Conservation (phyloP, 2,113 vertebrate species). For the Oncorhynchus kisutch region DNA sequence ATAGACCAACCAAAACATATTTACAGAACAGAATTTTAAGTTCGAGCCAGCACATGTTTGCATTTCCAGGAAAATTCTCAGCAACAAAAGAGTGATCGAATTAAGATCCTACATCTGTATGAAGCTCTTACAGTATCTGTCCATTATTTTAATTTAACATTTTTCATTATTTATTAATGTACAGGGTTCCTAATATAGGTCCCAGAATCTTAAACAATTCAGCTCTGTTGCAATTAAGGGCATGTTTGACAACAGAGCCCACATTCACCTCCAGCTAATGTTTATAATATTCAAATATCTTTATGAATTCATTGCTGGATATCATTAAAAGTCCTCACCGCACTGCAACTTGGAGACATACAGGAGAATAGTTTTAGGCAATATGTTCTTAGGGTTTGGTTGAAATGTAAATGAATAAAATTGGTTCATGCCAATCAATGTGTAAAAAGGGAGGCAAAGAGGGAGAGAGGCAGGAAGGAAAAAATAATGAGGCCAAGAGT, state of each 20-base stretch:
- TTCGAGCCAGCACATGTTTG: too few relatives aligned
- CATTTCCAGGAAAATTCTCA: too few relatives aligned
- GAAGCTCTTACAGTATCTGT: constrained; percentile 34
- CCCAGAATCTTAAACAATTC: constrained; percentile 57
- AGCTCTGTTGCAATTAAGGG: constrained; percentile 65
- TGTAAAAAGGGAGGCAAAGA: constrained; percentile 29
- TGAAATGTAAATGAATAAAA: constrained; percentile 72
- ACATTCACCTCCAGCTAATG: constrained; percentile 70
- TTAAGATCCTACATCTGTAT: too few relatives aligned
- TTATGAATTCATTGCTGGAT: constrained; percentile 50
- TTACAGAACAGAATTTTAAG: constrained; percentile 11
- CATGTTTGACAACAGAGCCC: constrained; percentile 57
- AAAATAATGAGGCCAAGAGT: constrained; percentile 49
- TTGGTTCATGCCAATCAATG: constrained; percentile 74
- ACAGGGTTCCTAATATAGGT: constrained; percentile 62
- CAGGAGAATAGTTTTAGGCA: constrained; percentile 65
- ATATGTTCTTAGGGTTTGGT: constrained; percentile 67
- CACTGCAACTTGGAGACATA: constrained; percentile 59
- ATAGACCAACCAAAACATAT: too few relatives aligned
- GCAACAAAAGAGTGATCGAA: too few relatives aligned
- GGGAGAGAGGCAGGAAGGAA: not conserved
- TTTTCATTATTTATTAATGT: constrained; percentile 66
- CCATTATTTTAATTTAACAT: constrained; percentile 54
- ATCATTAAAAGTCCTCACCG: constrained; percentile 68
- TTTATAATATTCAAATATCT: constrained; percentile 71